A percentile compares a stretch with the other conserved stretches of the same genome.
Evolutionary conservation across 64 coral and sea anemone species (phyloP).

Genomic region (Porites lutea): DNA sequence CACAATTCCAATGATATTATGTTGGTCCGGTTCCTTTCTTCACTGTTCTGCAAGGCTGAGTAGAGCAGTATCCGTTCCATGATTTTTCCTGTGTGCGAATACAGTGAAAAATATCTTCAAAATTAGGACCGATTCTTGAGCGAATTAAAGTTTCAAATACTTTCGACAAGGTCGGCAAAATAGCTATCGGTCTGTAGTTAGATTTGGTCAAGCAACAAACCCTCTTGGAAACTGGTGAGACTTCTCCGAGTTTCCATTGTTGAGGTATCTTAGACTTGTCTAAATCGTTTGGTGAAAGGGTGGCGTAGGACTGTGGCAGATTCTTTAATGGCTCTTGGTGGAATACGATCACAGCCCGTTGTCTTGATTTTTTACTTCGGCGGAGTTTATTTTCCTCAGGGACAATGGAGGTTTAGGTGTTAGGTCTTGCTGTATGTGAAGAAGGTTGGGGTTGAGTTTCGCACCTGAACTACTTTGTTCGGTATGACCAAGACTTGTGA

Average conservation of each 20-base stretch:
- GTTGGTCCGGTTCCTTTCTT: slow-evolving; percentile 1
- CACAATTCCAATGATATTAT: neutral
- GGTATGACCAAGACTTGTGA: too few species aligned
- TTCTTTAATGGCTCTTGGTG: too few species aligned
- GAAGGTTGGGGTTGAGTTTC: neutral
- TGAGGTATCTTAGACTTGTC: too few species aligned
- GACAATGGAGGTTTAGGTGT: neutral
- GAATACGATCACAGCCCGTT: too few species aligned
- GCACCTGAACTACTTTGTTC: too few species aligned
- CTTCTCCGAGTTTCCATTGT: too few species aligned
- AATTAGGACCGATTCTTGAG: slow-evolving; percentile 26
- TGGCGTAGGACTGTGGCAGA: too few species aligned
- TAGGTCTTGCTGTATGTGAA: neutral
- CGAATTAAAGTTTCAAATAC: slow-evolving; percentile 32
- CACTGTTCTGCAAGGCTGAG: slow-evolving; percentile 43
- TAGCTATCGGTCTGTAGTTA: too few species aligned
- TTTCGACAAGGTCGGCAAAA: slow-evolving; percentile 43
- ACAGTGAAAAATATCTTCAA: slow-evolving; percentile 41
- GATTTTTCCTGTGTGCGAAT: slow-evolving; percentile 32
- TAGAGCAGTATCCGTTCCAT: slow-evolving; percentile 50
- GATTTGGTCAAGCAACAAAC: too few species aligned
- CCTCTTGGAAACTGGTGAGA: too few species aligned
- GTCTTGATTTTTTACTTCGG: too few species aligned
- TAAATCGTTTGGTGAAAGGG: too few species aligned
- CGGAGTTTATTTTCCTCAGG: neutral